Evolutionary conservation across 2,888 invertebrate species (phyloP), one percentile per base, ranked within the genome.

Genomic region (Pristionchus maxplancki): DNA sequence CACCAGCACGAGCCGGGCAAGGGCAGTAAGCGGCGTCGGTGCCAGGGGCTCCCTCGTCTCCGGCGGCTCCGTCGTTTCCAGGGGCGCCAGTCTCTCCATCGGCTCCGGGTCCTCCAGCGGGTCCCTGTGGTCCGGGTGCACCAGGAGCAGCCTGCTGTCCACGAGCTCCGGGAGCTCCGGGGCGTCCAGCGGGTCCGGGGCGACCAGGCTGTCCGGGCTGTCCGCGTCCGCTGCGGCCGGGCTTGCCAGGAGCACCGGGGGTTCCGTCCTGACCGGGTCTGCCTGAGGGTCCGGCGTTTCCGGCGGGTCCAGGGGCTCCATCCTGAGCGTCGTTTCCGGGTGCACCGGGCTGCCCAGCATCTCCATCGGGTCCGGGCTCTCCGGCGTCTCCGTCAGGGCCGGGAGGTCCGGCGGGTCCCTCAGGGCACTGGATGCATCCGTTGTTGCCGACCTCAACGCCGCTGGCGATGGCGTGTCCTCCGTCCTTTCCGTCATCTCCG

Each of bases 1-100:
- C 88, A 24, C 88, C 88, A n/a, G 78, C 28, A n/a, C 88, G 78
- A 37, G 44, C 40, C 17, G 88, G 88, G 81, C 88, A 88, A 8
- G 88, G 88, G 44, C 88, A 88, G 31, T 88, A 88, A 24, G 85
- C 85, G 40, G 85, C 91, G 48, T 91, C 91, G 37, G 71, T 67
- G 90, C 92, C 91, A 82, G 90, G 90, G 86, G 89, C 89, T 90
- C 91, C 92, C 82, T 91, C 90, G 48, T 88, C 87, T 91, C 92
- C 92, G 24, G 88, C 89, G 15, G 78, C 74, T 89, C 92, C 92
- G 40, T 90, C 89, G 15, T 53, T 40, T 90, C 92, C 92, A 67
- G 91, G 90, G 40, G 91, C 89, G 86, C 92, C 92, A 28, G 24
- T 48, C 17, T 50, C 78, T 78, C 88, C 88, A 31, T 74, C 58